Evolutionary conservation across 1,140 invertebrate species (phyloP), one percentile per base, ranked within the genome.

Genomic region (Drosophila pseudoobscura): DNA sequence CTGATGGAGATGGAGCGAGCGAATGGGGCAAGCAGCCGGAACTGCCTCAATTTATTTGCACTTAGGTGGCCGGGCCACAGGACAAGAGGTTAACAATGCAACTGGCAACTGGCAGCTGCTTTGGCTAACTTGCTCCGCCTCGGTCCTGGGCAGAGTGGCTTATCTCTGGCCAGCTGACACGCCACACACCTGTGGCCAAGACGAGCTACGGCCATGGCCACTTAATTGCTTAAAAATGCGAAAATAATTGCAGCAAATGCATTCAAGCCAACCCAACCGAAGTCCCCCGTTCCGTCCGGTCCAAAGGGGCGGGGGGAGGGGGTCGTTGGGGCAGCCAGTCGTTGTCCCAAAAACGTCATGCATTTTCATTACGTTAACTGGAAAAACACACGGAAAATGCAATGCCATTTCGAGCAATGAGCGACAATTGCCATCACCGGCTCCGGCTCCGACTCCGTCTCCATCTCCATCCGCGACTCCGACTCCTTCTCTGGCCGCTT

Each of bases 21-120:
- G 61, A 66, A 52, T 52, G 57, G 50, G 20, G 58, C 51, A 66
- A 61, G 73, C 64, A 69, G 63, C 61, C 54, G 70, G 66, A 79
- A 65, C 58, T 69, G 77, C 82, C 82, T 64, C 82, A 85, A 85
- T 85, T 85, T 85, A 85, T 85, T 85, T 87, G 82, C 82, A 85
- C 82, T 85, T 85, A 87, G 74, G 71, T 73, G 80, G 73, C 11
- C 35, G 35, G 11, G 47, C 8, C 66, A 43, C 26, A 47, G 70
- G 59, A 68, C 64, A 83, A 84, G 79, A 87, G 80, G 80, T 87
- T 87, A 85, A 82, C 80, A 78, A 80, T 78, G 80, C 80, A 80
- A 68, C 58, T 68, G 54, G 80, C 80, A 80, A 68, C 58, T 68
- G 54, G 60, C 59, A 65, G 65, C 56, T 77, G 75, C 49, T 63